Evolutionary conservation across 2,888 invertebrate species (phyloP).

Genomic region (Muscina levida): DNA sequence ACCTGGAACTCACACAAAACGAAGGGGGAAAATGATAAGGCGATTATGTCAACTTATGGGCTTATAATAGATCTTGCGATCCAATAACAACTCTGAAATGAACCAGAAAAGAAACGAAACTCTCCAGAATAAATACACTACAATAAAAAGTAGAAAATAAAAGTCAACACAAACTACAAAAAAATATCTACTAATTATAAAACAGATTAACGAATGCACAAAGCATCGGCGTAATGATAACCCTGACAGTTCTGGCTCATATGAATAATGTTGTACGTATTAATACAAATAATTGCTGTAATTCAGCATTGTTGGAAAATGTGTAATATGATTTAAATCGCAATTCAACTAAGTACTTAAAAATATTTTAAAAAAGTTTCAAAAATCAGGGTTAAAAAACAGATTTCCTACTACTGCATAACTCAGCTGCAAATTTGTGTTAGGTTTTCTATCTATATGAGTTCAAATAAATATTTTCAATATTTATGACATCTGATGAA

Average conservation of each 20-base stretch:
- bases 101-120: neutral
- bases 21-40: neutral
- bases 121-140: neutral
- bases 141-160: no score
- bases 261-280: constrained; percentile 1
- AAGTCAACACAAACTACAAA: neutral
- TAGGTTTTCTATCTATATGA: no score
- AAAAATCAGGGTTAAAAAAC: no score
- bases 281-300: neutral
- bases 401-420: no score
- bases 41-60: constrained; percentile 24
- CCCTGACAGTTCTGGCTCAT: neutral
- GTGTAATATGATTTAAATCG: neutral
- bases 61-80: neutral
- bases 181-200: constrained; percentile 23
- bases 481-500: no score
- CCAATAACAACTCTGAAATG: neutral
- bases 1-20: neutral
- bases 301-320: neutral
- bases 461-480: no score
- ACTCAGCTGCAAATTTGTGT: no score
- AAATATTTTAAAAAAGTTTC: no score
- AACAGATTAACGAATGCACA: constrained; percentile 5
- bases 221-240: neutral
- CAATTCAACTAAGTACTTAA: no score